Base-by-base conservation (phyloP, 1,140 invertebrate genomes). In the Rhyzopertha dominica region DNA sequence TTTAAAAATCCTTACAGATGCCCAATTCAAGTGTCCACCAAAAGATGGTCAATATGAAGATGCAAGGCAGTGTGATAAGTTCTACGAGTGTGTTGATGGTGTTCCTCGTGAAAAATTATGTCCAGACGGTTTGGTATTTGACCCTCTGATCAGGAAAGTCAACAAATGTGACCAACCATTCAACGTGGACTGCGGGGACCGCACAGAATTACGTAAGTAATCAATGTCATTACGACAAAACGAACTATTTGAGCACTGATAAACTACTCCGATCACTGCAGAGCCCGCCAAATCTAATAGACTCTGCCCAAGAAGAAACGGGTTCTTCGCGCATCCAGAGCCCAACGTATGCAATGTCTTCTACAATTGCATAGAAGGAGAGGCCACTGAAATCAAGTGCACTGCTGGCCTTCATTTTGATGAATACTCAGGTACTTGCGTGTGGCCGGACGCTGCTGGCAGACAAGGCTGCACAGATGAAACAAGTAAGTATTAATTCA, bases 91-190 rank as follows among this genome's bases (percentile, higher is more conserved):
- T 59, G 63, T 71, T 0, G 85, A 90, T 49, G 85, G 85, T 3
- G 65, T 76, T 5, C 76, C 82, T 9, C 81, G 69, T 34, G 78
- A 80, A 51, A 87, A 88, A 66, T 72, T 88, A 1, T 92, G 88
- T 61, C 84, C 86, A 3, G 88, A 92, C 63, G 88, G 88, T 47
- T 73, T 91, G 10, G 87, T 90, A 13, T 92, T 90, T 67, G 87
- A 91, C 72, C 84, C 81, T 1, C 61, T 80, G 41, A 90, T 85
- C 69, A 77, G 83, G 49, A 86, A 87, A 69, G 75, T 86, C 59
- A 90, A 90, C 73, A 90, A 90, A 66, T 93, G 89, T 63, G 89
- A 92, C 67, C 86, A 90, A 61, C 83, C 86, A 55, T 90, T 90
- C 77, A 90, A 90, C 53, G 85, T 91, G 5, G 87, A 92, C 60